These are phyloP conservation scores for Drosophila triauraria DNA, from an alignment of 1,140 invertebrate species.

Conservation along the genomic window DNA sequence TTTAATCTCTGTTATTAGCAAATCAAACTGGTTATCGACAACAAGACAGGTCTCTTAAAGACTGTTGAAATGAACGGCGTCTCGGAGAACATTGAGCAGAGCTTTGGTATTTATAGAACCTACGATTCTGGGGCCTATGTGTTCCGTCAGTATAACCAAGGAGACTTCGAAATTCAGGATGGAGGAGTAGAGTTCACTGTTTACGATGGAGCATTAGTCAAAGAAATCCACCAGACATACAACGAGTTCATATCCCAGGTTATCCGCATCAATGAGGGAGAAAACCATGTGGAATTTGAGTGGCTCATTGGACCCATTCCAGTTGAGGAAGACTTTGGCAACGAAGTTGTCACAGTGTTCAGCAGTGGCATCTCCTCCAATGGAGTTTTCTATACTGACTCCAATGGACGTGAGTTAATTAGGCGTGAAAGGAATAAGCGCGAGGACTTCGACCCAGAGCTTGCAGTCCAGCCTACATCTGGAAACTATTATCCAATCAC, in stretches of 20 bases:
- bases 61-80: conserved; percentile 86
- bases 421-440: conserved; percentile 90
- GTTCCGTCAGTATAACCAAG: conserved; percentile 89
- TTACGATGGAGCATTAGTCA: conserved; percentile 89
- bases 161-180: conserved; percentile 77
- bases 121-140: conserved; percentile 94
- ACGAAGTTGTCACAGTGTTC: conserved; percentile 93
- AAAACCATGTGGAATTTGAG: conserved; percentile 92
- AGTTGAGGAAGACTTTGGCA: conserved; percentile 90
- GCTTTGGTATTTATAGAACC: conserved; percentile 91
- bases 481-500: conserved; percentile 98
- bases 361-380: conserved; percentile 88
- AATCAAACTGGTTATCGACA: conserved; percentile 55
- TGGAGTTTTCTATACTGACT: conserved; percentile 95
- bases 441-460: conserved; percentile 89
- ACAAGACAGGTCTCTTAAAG: conserved; percentile 85
- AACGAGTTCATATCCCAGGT: conserved; percentile 93
- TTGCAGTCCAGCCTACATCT: conserved; percentile 88
- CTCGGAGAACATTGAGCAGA: conserved; percentile 86
- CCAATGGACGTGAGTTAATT: conserved; percentile 96
- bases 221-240: conserved; percentile 93
- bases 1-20: conserved; percentile 1
- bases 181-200: conserved; percentile 85
- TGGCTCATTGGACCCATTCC: conserved; percentile 98
- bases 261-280: conserved; percentile 90